These are phyloP conservation scores for Coryphaenoides rupestris DNA, from an alignment of 2,113 vertebrate genomes.

Conservation along the genomic window DNA sequence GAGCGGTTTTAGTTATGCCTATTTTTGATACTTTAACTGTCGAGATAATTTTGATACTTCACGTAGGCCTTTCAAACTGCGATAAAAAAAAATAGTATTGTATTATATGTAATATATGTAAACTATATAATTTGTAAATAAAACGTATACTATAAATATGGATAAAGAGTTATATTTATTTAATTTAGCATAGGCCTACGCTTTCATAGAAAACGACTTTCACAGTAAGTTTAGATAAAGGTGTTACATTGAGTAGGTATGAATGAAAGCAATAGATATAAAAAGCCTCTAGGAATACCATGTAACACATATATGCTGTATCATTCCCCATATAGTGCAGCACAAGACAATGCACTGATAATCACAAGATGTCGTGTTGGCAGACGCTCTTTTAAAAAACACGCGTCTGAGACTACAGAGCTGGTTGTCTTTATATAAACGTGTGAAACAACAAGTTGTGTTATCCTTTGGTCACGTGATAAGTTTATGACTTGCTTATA, in stretches of 20 bases:
- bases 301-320: background rate
- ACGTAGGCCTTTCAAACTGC: slow-evolving; percentile 15
- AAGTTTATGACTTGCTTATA: slow-evolving; percentile 39
- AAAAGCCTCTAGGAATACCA: background rate
- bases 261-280: background rate
- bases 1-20: background rate
- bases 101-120: slow-evolving; percentile 78
- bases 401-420: slow-evolving; percentile 24
- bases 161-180: background rate
- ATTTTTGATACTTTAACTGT: background rate
- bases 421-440: slow-evolving; percentile 34
- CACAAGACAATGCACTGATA: too few species aligned
- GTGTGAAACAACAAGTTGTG: slow-evolving; percentile 48
- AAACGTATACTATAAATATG: slow-evolving; percentile 50
- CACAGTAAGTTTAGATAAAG: too few species aligned
- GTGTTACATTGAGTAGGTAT: too few species aligned
- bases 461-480: slow-evolving; percentile 11
- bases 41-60: background rate
- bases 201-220: too few species aligned
- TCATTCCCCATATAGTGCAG: background rate
- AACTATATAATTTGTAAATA: slow-evolving; percentile 69
- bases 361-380: too few species aligned
- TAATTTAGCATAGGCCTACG: background rate
- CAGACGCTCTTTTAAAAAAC: slow-evolving; percentile 30
- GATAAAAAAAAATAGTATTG: slow-evolving; percentile 56